Base-by-base conservation (phyloP, 2,113 vertebrate genomes). In the Macquaria ambigua region DNA sequence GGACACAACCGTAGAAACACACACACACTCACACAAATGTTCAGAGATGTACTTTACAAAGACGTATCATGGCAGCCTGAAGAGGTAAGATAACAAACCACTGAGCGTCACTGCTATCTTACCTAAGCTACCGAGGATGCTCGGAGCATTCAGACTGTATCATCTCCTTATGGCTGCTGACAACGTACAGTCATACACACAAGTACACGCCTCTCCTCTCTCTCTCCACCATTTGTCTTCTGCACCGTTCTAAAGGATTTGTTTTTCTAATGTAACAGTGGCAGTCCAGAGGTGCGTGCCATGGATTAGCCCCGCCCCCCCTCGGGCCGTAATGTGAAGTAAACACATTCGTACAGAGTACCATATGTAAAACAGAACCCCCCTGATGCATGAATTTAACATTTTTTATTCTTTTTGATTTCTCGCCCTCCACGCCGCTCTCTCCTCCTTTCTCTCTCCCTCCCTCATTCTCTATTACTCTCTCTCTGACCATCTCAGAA, bases 351-450 rank as follows among this genome's bases (percentile, higher is more conserved):
- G 11, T 92, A 93, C 85, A 88, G 77, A 87, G 81, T 75, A 86
- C 87, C 92, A 90, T 93, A 91, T 95, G 90, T 94, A 92, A 95
- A 95, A 84, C 89, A 90, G 88, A 89, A 6, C 43, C 48, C 59
- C 66, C 68, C 48, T 41, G 39, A 92, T 90, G 88, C 91, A 93
- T 92, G 78, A 92, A 92, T 94, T 94, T 84, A 92, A 85, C 87
- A 89, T 95, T 94, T 94, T 86, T 89, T 90, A 94, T 95, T 95
- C 90, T 94, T 93, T 96, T 94, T 94, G 89, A 93, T 93, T 88
- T 79, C 39, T 77, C 28, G 1, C 86, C 87, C 81, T 90, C 61
- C 61, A 79, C 3, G 16, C 66, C 3, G 37, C 69, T 77, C 89
- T 89, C 68, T 58, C 79, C 58, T 78, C 71, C 76, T 83, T 31